Conservation (phyloP, 2,797 vertebrate species). For the Gymnoscopelus microlampas region DNA sequence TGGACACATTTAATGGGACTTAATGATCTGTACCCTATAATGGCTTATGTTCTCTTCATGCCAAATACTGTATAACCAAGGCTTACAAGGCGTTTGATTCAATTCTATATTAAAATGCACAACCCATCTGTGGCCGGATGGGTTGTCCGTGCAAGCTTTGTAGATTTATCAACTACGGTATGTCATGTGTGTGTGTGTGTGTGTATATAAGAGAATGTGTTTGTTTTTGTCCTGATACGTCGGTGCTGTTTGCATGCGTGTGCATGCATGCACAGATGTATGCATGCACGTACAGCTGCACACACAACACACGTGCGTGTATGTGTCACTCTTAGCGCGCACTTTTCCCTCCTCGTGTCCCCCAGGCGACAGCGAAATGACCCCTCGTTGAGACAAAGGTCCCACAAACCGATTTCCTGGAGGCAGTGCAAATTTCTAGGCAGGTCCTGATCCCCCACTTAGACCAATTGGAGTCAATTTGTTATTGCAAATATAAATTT, state of each 20-base stretch:
- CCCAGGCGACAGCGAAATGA: constrained; percentile 50
- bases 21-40: constrained; percentile 15
- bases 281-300: constrained; percentile 17
- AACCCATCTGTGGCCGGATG: too few relatives aligned
- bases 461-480: constrained; percentile 86
- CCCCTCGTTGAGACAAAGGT: constrained; percentile 68
- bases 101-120: background rate
- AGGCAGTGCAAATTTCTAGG: constrained; percentile 68
- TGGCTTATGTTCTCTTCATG: constrained; percentile 23
- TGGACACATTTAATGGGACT: constrained; percentile 25
- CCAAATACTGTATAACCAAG: background rate
- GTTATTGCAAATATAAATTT: constrained; percentile 89
- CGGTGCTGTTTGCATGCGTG: background rate
- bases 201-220: background rate
- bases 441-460: constrained; percentile 83
- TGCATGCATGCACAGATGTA: background rate
- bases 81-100: background rate
- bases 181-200: constrained; percentile 4
- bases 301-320: background rate
- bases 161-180: too few relatives aligned
- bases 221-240: background rate
- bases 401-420: constrained; percentile 70
- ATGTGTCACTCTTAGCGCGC: constrained; percentile 33
- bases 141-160: too few relatives aligned
- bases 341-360: constrained; percentile 44